Evolutionary conservation across 53 echinoderm and acorn worm species (phyloP), one percentile per base, ranked within the genome.

Genomic region (Henricia sp.): DNA sequence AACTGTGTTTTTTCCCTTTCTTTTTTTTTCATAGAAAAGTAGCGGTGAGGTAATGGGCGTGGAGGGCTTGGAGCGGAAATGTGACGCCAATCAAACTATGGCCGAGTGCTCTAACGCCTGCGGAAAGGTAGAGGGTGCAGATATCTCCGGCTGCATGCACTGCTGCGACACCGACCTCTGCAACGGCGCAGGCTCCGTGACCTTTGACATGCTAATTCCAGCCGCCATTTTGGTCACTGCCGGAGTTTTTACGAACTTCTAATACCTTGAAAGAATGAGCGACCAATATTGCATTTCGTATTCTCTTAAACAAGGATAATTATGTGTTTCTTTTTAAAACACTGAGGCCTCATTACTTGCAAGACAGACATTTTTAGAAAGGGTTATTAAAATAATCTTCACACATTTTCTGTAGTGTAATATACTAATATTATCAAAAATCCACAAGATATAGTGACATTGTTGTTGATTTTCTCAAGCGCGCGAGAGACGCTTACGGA

Each of bases 111-210:
- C 29, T 6, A 58, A 58, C 58, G 58, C 26, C 26, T 58, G 58
- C 27, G 28, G 28, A 24, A 25, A 0, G 1, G 12, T 19, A 13
- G 44, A 44, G 44, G 44, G 44, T 1, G 16, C 30, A 34, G 1
- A 17, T 4, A 53, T 53, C 53, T 13, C 9, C 53, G 9, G n/a
- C 19, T 70, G 70, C 48, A 30, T 28, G 13, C 30, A 70, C 70
- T 70, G 70, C 70, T 70, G 70, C 26, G 28, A 27, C 48, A 6
- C 26, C 10, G 70, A 70, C 29, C 44, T 46, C 44, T 70, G 70
- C 70, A 70, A 70, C 48, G 34, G 70, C 70, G 70, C 70, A 70
- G 43, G 2, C 70, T 26, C 70, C 27, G 70, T 70, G 70, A 70
- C 70, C 70, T 70, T 70, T 46, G 14, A 48, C 70, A 6, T 46